Conservation (phyloP, 2,113 vertebrate genomes). For the Amphilophus citrinellus region DNA sequence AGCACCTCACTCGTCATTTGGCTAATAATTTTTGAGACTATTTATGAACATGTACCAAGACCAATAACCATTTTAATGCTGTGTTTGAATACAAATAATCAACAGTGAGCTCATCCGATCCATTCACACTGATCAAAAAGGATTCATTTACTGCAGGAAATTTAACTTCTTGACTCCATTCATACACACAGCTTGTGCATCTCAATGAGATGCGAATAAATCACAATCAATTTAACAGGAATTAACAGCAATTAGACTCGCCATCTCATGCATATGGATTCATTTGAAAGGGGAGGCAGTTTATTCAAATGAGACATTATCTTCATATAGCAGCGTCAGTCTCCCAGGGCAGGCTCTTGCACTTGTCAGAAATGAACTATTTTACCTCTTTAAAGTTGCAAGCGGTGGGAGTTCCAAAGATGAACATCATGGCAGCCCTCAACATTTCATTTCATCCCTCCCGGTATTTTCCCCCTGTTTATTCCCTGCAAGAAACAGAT, state of each 20-base stretch:
- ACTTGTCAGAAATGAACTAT: constrained; percentile 67
- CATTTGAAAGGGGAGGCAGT: constrained; percentile 47
- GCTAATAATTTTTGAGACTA: background rate
- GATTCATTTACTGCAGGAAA: constrained; percentile 33
- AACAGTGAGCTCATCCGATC: background rate
- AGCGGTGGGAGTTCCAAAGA: constrained; percentile 40
- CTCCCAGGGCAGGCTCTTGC: constrained; percentile 47
- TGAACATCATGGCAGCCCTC: constrained; percentile 24
- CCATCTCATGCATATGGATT: constrained; percentile 68
- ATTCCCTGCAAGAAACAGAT: constrained; percentile 47
- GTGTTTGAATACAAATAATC: background rate
- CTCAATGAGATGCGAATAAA: constrained; percentile 48
- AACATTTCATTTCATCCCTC: constrained; percentile 20
- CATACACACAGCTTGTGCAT: constrained; percentile 33
- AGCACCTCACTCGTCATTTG: background rate
- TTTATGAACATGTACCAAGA: background rate
- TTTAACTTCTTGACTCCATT: constrained; percentile 17
- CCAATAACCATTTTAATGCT: background rate
- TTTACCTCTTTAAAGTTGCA: constrained; percentile 53
- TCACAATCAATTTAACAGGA: constrained; percentile 57
- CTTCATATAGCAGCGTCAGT: constrained; percentile 55
- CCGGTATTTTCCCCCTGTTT: constrained; percentile 10
- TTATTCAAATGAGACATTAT: constrained; percentile 75
- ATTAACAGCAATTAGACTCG: constrained; percentile 63
- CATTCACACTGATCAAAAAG: constrained; percentile 31